Evolutionary conservation across 2,888 invertebrate species (phyloP), one percentile per base, ranked within the genome.

Genomic region (Minunthozetes semirufus): DNA sequence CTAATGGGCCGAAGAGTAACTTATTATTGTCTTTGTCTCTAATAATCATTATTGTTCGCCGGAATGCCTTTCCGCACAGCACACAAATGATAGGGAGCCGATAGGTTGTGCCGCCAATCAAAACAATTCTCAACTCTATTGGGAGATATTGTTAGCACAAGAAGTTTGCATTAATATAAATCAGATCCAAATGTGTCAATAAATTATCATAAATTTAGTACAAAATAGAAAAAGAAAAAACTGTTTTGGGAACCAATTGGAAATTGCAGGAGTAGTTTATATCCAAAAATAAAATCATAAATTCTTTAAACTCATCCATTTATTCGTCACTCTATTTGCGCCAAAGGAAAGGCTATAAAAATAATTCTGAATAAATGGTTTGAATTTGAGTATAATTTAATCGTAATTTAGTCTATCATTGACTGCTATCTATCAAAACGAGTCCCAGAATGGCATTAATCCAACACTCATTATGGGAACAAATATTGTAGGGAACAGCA

Each of bases 111-210:
- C 50, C n/a, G 50, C 50, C n/a, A 33, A 63, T n/a, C 29, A 63
- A 63, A 29, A 33, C 11, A 63, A 63, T 13, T 19, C 50, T 50
- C 33, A 27, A 33, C 15, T 63, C 63, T 63, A 33, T 2, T 1
- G 33, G 38, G 33, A 63, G 63, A 61, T 19, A 61, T 61, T 61
- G 61, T 61, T 27, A 27, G 61, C 61, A 50, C 50, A 61, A 61
- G 27, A 61, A 61, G 27, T 61, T 61, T 61, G 61, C 61, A 61
- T 61, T 61, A 61, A 29, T 61, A 61, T 61, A 61, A 61, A 61
- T 61, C 61, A 61, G 13, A 61, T 17, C 15, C 27, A 22, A 61
- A 50, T 50, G 50, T 61, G 61, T 61, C 61, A 61, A 61, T 61
- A 61, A 61, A 61, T 61, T 61, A 61, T 61, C 61, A 61, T 61